Evolutionary conservation across 2,888 invertebrate genomes (phyloP).

Genomic region (Deilephila elpenor): DNA sequence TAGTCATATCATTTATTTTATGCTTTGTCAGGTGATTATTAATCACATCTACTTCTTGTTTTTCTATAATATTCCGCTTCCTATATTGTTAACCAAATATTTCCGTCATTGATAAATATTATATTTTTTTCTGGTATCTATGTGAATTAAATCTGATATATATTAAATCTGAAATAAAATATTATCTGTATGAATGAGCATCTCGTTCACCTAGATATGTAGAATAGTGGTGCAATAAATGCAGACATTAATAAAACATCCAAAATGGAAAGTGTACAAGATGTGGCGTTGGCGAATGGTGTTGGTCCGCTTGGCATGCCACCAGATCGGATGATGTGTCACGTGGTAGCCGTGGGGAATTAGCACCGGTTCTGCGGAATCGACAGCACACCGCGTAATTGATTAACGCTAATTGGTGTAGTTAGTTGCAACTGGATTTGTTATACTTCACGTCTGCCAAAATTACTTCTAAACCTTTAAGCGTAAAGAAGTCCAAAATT

Average conservation of each 20-base stretch:
- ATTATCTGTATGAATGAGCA: neutral
- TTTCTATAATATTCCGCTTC: constrained; percentile 3
- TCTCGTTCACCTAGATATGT: neutral
- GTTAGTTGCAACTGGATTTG: constrained; percentile 47
- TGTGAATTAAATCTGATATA: neutral
- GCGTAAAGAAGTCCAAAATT: neutral
- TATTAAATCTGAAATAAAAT: neutral
- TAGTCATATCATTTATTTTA: no score
- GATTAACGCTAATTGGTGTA: constrained; percentile 65
- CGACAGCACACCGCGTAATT: constrained; percentile 57
- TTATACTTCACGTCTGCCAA: constrained; percentile 24
- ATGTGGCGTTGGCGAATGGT: constrained; percentile 45
- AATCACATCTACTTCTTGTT: neutral
- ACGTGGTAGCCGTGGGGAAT: constrained; percentile 50
- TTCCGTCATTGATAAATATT: neutral
- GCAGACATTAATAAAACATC: neutral
- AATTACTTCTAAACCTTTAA: neutral
- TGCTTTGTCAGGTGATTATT: neutral
- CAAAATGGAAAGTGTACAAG: constrained; percentile 41
- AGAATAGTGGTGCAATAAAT: neutral
- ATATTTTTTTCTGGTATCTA: neutral
- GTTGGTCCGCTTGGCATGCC: constrained; percentile 56
- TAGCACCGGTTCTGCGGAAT: constrained; percentile 41
- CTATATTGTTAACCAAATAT: neutral
- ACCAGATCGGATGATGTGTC: constrained; percentile 60